Evolutionary conservation across 2,113 vertebrate species (phyloP), one percentile per base, ranked within the genome.

Genomic region (Pholis gunnellus): DNA sequence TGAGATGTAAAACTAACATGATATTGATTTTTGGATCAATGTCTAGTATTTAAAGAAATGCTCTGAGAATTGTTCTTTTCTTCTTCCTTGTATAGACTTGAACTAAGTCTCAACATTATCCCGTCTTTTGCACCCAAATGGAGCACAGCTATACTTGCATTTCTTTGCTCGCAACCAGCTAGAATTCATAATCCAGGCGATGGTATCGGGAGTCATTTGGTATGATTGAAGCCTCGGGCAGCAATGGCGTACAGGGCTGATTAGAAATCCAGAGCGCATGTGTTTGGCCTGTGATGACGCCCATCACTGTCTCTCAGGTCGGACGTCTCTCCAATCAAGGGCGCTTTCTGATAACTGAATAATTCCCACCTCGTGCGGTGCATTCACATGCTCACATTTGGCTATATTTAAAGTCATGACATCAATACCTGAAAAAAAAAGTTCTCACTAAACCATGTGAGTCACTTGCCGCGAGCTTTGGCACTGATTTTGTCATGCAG

Each of bases 351-450:
- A 48, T 44, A 17, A 66, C 50, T 36, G 54, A 73, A 61, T 50
- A 10, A 57, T 73, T 59, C 63, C 15, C 25, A 70, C 46, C 48
- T 27, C 10, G 40, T 67, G 68, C 25, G 11, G 66, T 34, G 29
- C 22, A 6, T 29, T 67, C 57, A 27, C 70, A 25, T 74, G 52
- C 68, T 89, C 65, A 50, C 59, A 64, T 18, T 1, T 31, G 29
- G 50, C 63, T 91, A 66, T 75, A 85, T 90, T 87, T 86, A 46
- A 73, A 31, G 84, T 31, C 56, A 4, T 78, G 86, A 80, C 82
- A 88, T 76, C 82, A 79, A 18, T 34, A 79, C 75, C 79, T 61
- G 38, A 8, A 20, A 9, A 15, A 42, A 61, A 9, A 29, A 82
- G 50, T 78, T 82, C 77, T 74, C 48, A 61, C 75, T 57, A 72